Base-by-base conservation (phyloP, 1,140 invertebrate species). In the Drosophila grimshawi region DNA sequence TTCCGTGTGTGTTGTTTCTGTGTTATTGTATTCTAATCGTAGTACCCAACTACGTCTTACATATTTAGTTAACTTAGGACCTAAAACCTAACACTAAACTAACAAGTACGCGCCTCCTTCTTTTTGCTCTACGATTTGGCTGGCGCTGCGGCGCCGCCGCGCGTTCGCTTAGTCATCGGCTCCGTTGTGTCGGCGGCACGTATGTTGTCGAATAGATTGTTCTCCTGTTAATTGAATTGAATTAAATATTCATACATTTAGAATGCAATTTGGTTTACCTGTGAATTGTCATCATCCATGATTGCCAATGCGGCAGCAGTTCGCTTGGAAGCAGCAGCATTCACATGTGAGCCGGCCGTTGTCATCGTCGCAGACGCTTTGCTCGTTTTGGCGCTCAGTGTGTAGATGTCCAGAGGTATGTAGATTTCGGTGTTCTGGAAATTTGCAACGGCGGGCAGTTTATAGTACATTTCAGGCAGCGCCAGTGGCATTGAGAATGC, bases 401-500 rank as follows among this genome's bases (percentile, higher is more conserved):
- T 85, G 51, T 89, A 89, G 30, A 89, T 75, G 56, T 92, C 91
- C 74, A 91, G 63, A 29, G 91, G 91, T 76, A 92, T 92, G 63
- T 92, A 92, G 43, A 92, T 63, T 56, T 92, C 86, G 51, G 64
- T 86, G 72, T 92, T 91, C 57, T 91, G 73, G 66, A 91, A 91
- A 71, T 78, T 80, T 8, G 72, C 68, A 61, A 49, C 71, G 62
- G 79, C 67, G 35, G 80, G 78, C 62, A 75, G 73, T 76, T 89
- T 89, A 76, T 90, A 92, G 78, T 92, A 92, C 88, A 92, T 89
- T 52, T 88, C 85, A 57, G 91, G 91, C 80, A 92, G 48, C n/a
- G 80, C 72, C 64, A 92, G 65, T 53, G 76, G 78, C 69, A 90
- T 85, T 55, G 81, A 83, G 62, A 92, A 91, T 51, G 82, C 75